These are phyloP conservation scores for Shinisaurus crocodilurus DNA, from an alignment of 2,113 vertebrate species.

Conservation along the genomic window DNA sequence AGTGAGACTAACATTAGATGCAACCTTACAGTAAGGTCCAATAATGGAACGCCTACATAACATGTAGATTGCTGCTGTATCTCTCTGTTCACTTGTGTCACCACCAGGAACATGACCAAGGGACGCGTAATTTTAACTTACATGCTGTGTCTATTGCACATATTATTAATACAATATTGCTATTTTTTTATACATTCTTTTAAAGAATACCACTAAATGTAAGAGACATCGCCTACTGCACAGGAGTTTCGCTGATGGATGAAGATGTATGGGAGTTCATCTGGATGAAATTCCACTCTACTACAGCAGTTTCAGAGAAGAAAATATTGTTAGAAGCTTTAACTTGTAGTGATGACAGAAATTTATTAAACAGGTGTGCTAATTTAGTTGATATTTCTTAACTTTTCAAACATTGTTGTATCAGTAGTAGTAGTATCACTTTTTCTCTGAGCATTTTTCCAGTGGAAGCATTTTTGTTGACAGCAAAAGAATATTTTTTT, in stretches of 20 bases:
- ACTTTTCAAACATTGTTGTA: neutral
- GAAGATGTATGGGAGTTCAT: conserved; percentile 99
- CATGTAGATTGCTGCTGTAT: neutral
- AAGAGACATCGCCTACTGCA: conserved; percentile 97
- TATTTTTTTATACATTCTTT: conserved; percentile 53
- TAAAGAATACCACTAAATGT: conserved; percentile 94
- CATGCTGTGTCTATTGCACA: conserved; percentile 8
- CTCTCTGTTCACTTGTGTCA: neutral
- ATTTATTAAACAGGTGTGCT: conserved; percentile 90
- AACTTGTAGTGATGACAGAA: conserved; percentile 94
- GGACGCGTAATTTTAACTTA: neutral
- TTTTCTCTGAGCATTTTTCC: neutral
- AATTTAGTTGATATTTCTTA: neutral
- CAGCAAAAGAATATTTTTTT: neutral
- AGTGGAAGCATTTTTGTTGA: conserved; percentile 7
- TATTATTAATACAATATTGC: conserved; percentile 44
- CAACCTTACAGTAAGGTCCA: too few relatives aligned
- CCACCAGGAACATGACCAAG: neutral
- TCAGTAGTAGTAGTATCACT: conserved; percentile 16
- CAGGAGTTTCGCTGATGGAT: conserved; percentile 95
- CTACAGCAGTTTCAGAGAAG: conserved; percentile 92
- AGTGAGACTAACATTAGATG: too few relatives aligned
- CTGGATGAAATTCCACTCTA: conserved; percentile 99
- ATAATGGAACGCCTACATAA: neutral
- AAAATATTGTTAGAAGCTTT: conserved; percentile 96